Evolutionary conservation across 2,888 invertebrate genomes (phyloP), one percentile per base, ranked within the genome.

Genomic region (Metopia argyrocephala): DNA sequence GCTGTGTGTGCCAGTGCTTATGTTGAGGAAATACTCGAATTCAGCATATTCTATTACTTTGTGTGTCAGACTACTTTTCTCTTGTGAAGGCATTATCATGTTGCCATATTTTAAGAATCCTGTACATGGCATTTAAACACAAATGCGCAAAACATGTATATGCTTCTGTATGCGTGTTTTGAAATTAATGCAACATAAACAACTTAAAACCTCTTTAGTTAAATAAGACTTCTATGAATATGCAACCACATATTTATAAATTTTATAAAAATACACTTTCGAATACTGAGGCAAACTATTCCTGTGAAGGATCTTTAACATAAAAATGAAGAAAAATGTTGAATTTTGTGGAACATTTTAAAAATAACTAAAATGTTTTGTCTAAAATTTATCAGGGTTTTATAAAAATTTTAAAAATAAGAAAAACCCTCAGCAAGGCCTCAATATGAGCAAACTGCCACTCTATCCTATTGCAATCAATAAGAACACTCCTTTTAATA

Each of bases 201-300:
- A 66, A 59, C 66, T 68, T 68, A 68, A 54, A 45, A 59, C 61
- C 61, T 68, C 59, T 68, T 75, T 52, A 45, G 61, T n/a, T 66
- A 23, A 28, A 74, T 23, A 2, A 31, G 20, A 48, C 15, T 9
- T 12, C 31, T 9, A 57, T 18, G 27, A 20, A 46, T 9, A 70
- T 27, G 54, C 15, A 62, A 5, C 38, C n/a, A 27, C 7, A 38
- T 23, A 28, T 18, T 31, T 15, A 2, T 21, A 38, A 12, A 59
- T 20, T n/a, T n/a, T n/a, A 20, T 20, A 59, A 59, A 59, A 31
- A 46, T n/a, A 28, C 23, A 23, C 31, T 71, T 21, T 20, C 28
- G 15, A 38, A n/a, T 21, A 64, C 5, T 54, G n/a, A 3, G 23
- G 73, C 23, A 6, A 23, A 48, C 28, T 46, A 64, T 38, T n/a